Conservation (phyloP, 2,888 invertebrate species). For the Cheilosia vernalis region DNA sequence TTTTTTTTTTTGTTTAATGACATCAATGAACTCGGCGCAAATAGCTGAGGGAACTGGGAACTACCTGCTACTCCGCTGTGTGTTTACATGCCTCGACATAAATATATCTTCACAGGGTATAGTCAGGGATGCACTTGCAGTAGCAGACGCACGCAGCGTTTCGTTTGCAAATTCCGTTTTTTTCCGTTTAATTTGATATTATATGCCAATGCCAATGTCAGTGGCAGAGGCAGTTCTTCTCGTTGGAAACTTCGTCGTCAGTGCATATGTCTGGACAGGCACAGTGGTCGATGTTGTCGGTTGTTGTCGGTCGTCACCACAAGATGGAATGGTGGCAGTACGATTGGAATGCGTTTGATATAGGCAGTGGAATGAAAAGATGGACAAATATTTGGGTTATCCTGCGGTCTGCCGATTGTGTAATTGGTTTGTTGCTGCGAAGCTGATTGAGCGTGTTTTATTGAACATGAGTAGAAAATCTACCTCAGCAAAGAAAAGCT, state of each 20-base stretch:
- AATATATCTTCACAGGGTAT: not conserved
- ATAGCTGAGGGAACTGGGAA: not conserved
- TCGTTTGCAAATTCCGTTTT: constrained; percentile 45
- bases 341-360: too few relatives aligned
- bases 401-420: constrained; percentile 27
- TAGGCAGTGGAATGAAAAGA: not conserved
- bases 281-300: constrained; percentile 4
- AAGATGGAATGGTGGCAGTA: constrained; percentile 41
- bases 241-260: constrained; percentile 14
- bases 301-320: constrained; percentile 11
- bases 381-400: constrained; percentile 44
- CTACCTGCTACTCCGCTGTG: not conserved
- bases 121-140: not conserved
- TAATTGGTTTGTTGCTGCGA: constrained; percentile 16
- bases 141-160: constrained; percentile 46
- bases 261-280: not conserved
- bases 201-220: constrained; percentile 54
- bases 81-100: not conserved
- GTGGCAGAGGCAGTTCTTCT: constrained; percentile 46
- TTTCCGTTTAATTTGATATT: constrained; percentile 62
- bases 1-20: constrained; percentile 37
- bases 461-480: not conserved
- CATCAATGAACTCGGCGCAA: constrained; percentile 59
- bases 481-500: not conserved
- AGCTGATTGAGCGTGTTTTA: too few relatives aligned